Evolutionary conservation across 2,797 vertebrate species (phyloP).

Genomic region (Eospalax fontanierii): DNA sequence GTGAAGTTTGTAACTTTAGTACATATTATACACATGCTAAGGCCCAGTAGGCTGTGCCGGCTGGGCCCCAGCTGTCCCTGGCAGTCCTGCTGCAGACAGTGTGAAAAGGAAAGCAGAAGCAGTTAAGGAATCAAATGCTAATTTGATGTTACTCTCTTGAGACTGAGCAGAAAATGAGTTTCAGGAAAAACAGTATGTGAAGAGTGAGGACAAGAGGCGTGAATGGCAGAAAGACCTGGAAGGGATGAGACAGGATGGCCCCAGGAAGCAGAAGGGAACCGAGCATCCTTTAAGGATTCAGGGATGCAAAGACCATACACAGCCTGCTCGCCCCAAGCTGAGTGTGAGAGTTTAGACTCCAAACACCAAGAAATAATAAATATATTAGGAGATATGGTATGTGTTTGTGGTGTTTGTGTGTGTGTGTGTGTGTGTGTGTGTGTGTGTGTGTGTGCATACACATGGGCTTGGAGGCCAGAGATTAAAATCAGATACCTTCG

Average conservation of each 20-base stretch:
- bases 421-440: background rate
- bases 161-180: slow-evolving; percentile 51
- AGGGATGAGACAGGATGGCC: background rate
- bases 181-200: slow-evolving; percentile 37
- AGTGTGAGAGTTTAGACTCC: background rate
- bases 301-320: background rate
- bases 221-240: background rate
- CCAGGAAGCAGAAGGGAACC: background rate
- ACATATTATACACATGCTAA: too few relatives aligned
- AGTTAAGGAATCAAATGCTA: background rate
- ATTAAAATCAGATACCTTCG: background rate
- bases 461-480: background rate
- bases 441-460: background rate
- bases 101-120: background rate
- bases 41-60: background rate
- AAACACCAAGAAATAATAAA: background rate
- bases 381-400: background rate
- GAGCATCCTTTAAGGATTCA: background rate
- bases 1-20: background rate
- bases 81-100: background rate
- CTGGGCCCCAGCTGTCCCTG: background rate
- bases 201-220: background rate
- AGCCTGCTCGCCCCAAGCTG: background rate
- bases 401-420: background rate
- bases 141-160: background rate